Base-by-base conservation (phyloP, 2,888 invertebrate genomes). In the Dynastes grantii region DNA sequence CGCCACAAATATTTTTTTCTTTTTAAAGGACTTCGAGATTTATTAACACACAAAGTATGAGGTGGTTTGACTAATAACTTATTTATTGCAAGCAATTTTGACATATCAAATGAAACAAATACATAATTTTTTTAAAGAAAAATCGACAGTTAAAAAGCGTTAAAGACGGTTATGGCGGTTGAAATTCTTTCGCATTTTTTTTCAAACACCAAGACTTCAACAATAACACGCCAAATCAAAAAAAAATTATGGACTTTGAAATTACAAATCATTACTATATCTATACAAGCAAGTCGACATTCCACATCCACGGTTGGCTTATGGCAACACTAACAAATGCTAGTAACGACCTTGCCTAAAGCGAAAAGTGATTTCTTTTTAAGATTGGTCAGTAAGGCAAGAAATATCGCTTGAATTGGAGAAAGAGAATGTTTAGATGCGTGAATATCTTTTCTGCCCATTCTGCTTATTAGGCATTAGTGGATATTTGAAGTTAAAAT, bases 291-390 rank as follows among this genome's bases (percentile, higher is more conserved):
- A 45, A 45, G 11, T 45, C 45, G 1, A 45, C 45, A 45, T 45
- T 45, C 45, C 45, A 45, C 11, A 45, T 45, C 11, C 45, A 45
- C 45, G 45, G 45, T 45, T 45, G 45, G 45, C 11, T 45, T 8
- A 45, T 45, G 45, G 11, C 45, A 45, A 2, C 45, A 45, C 45
- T 45, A 45, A 45, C 45, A 45, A 45, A 45, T 40, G 40, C 40
- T 65, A 65, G 65, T 40, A 16, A 40, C 65, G 65, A 37, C 65
- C 65, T 65, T 65, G 65, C 65, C 40, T 1, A 5, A 40, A 37
- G 65, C 65, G 8, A 65, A 40, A 22, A 40, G 55, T 37, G 65
- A 65, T 65, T 65, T 65, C 65, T 65, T 65, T 65, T 65, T 37
- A 13, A 40, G 40, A 40, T 65, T 65, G 65, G 40, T 16, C 65